phyloP scores from a whole-genome alignment of 2,113 vertebrate genomes.

The Rafetus swinhoei region DNA sequence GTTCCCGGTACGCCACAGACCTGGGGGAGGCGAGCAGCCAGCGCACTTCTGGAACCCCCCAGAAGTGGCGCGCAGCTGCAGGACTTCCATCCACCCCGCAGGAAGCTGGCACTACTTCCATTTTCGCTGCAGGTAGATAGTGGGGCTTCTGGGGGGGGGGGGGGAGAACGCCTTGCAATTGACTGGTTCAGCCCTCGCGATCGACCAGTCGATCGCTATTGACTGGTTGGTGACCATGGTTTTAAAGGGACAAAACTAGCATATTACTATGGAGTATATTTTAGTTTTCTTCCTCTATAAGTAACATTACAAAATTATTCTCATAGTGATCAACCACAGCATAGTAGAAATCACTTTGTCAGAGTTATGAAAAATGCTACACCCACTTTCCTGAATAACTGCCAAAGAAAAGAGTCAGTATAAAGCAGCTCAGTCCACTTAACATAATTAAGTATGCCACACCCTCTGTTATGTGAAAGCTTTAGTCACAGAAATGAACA shows the following conservation, averaged over 20 bases:
- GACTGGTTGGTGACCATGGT: background rate
- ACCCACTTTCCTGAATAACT: background rate
- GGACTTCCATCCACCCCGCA: too few relatives aligned
- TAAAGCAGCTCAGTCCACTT: background rate
- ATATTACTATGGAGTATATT: fast-evolving
- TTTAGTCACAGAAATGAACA: conserved; percentile 16
- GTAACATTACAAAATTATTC: background rate
- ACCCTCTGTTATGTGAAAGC: background rate
- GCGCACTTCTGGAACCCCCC: too few relatives aligned
- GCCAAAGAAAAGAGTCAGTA: background rate
- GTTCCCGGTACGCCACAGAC: too few relatives aligned
- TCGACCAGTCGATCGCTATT: too few relatives aligned
- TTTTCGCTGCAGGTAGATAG: too few relatives aligned
- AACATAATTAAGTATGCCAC: conserved; percentile 1
- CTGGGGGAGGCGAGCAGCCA: too few relatives aligned
- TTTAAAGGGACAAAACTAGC: background rate
- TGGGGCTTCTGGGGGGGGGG: too few relatives aligned
- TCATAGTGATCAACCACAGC: background rate
- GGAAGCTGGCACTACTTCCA: too few relatives aligned
- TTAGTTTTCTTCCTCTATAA: background rate
- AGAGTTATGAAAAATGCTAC: background rate
- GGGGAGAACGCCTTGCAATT: too few relatives aligned
- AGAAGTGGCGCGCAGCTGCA: too few relatives aligned
- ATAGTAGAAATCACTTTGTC: fast-evolving
- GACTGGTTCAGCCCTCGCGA: too few relatives aligned